Percentiles rank a stretch among this genome's conserved stretches.
Evolutionary conservation across 2,113 vertebrate species (phyloP).

Genomic region (Xerus inauris): DNA sequence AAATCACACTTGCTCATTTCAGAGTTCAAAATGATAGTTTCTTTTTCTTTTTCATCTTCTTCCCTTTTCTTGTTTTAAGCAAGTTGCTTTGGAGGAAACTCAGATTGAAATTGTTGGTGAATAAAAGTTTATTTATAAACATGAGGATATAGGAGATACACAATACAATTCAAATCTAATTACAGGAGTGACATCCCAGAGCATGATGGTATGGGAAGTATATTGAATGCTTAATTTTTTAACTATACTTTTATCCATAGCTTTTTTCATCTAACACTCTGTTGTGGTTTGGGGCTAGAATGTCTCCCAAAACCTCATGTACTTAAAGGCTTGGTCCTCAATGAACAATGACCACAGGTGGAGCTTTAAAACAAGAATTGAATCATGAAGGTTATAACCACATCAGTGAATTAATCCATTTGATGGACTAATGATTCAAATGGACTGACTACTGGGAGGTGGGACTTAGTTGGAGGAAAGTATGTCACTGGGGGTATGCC

Average conservation of each 20-base stretch:
- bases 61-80: neutral
- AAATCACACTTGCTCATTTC: conserved; percentile 54
- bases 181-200: conserved; percentile 49
- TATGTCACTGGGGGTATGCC: no score
- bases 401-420: no score
- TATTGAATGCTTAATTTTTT: conserved; percentile 47
- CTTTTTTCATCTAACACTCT: conserved; percentile 49
- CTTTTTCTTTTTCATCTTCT: neutral
- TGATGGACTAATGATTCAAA: no score
- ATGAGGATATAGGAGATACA: conserved; percentile 1
- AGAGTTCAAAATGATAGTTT: conserved; percentile 34
- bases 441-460: no score
- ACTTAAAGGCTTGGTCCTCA: no score
- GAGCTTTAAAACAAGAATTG: no score
- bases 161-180: conserved; percentile 66
- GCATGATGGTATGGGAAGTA: neutral
- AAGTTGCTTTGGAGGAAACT: conserved; percentile 24
- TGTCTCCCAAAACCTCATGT: no score
- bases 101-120: conserved; percentile 50
- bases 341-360: no score
- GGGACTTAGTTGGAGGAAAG: no score
- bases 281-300: no score
- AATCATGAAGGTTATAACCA: no score
- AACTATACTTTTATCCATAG: conserved; percentile 43
- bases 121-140: conserved; percentile 45